These are phyloP conservation scores for Sweltsa coloradensis DNA, from an alignment of 1,140 invertebrate species.

Conservation along the genomic window DNA sequence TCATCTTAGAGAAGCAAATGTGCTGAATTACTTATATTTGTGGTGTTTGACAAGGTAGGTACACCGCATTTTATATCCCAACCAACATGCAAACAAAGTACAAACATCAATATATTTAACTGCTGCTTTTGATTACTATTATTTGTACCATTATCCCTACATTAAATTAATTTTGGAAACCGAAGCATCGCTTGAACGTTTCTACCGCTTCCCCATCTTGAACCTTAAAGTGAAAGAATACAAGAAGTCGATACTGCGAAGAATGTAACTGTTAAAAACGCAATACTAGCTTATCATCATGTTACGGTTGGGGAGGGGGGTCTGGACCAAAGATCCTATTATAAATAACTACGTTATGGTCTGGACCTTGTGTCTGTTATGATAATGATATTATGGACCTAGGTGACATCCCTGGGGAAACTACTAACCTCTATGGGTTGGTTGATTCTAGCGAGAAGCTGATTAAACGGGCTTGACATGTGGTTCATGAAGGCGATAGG, in stretches of 20 bases:
- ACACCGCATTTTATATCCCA: not conserved
- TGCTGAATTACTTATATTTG: conserved; percentile 25
- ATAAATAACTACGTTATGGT: not conserved
- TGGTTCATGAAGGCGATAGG: conserved; percentile 49
- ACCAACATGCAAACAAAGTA: not conserved
- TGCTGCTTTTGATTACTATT: too few species aligned
- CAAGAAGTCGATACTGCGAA: too few species aligned
- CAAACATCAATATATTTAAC: too few species aligned
- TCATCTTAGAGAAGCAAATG: conserved; percentile 25
- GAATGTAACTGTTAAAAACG: not conserved
- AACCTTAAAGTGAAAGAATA: too few species aligned
- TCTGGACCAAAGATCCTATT: not conserved
- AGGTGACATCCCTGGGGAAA: not conserved
- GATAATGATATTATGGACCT: not conserved
- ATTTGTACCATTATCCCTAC: too few species aligned
- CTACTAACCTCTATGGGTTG: not conserved
- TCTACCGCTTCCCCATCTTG: too few species aligned
- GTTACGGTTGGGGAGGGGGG: not conserved
- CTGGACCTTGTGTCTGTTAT: not conserved
- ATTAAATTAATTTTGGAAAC: too few species aligned
- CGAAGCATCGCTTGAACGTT: too few species aligned
- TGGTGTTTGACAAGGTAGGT: conserved; percentile 18
- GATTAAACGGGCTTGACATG: conserved; percentile 34
- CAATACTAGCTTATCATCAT: not conserved
- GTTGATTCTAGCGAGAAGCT: conserved; percentile 15